Conservation (phyloP, 2,888 invertebrate species). For the Drosophila acutilabella region DNA sequence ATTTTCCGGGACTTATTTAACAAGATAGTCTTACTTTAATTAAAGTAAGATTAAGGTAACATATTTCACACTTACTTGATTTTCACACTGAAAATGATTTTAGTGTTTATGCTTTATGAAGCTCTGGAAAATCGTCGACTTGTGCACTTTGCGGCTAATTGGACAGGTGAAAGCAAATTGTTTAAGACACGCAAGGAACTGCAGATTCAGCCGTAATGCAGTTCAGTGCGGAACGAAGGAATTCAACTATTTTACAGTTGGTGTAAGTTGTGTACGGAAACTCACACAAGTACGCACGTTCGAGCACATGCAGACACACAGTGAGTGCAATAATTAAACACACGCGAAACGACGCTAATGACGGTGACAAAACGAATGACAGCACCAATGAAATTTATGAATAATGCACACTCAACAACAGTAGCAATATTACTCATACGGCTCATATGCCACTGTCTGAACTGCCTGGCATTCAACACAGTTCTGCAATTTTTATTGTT, state of each 20-base stretch:
- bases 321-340: slow-evolving; percentile 52
- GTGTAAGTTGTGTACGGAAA: slow-evolving; percentile 20
- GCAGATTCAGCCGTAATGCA: slow-evolving; percentile 11
- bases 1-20: too few relatives aligned
- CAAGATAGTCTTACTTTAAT: background rate
- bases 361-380: slow-evolving; percentile 26
- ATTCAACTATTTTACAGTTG: slow-evolving; percentile 32
- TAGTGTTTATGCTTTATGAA: background rate
- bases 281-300: background rate
- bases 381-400: slow-evolving; percentile 43
- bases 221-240: background rate
- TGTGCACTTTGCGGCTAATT: slow-evolving; percentile 12
- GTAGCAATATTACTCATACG: slow-evolving; percentile 35
- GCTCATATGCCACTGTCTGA: slow-evolving; percentile 24
- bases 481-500: slow-evolving; percentile 15
- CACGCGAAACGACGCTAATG: slow-evolving; percentile 52
- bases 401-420: slow-evolving; percentile 42
- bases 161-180: slow-evolving; percentile 24
- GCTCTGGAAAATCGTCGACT: background rate
- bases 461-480: slow-evolving; percentile 11
- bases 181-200: slow-evolving; percentile 18
- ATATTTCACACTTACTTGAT: slow-evolving; percentile 30
- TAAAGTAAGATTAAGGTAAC: background rate
- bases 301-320: background rate
- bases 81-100: too few relatives aligned